These are phyloP conservation scores for Mesochorus sp. DNA, from an alignment of 2,888 invertebrate species.

Conservation along the genomic window DNA sequence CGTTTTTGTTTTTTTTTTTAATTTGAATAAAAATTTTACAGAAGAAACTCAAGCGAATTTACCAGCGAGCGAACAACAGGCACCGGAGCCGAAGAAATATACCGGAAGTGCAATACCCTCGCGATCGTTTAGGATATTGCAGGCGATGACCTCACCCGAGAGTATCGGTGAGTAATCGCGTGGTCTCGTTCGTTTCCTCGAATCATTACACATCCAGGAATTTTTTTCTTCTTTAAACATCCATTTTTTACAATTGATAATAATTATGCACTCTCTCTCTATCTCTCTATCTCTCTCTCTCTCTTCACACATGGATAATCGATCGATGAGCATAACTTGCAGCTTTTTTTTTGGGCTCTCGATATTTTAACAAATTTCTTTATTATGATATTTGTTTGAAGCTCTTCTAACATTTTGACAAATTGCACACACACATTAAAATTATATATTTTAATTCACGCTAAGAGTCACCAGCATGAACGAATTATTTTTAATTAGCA, in stretches of 20 bases:
- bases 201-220: not conserved
- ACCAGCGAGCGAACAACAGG: constrained; percentile 87
- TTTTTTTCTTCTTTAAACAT: not conserved
- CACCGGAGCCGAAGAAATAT: constrained; percentile 88
- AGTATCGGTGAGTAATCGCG: constrained; percentile 84
- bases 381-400: too few relatives aligned
- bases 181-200: not conserved
- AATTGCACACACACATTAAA: too few relatives aligned
- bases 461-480: too few relatives aligned
- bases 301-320: not conserved
- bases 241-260: not conserved
- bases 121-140: constrained; percentile 90
- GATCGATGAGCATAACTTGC: constrained; percentile 27
- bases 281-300: not conserved
- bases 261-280: too few relatives aligned
- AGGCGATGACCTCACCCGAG: constrained; percentile 90
- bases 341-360: constrained; percentile 20
- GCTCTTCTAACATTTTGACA: too few relatives aligned
- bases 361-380: not conserved
- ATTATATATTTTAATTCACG: too few relatives aligned
- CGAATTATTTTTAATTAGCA: too few relatives aligned
- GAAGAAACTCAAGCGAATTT: constrained; percentile 80
- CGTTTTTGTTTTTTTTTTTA: too few relatives aligned
- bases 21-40: constrained; percentile 49
- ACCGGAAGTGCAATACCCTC: constrained; percentile 92